Evolutionary conservation across 2,113 vertebrate species (phyloP).

Genomic region (Equus quagga): DNA sequence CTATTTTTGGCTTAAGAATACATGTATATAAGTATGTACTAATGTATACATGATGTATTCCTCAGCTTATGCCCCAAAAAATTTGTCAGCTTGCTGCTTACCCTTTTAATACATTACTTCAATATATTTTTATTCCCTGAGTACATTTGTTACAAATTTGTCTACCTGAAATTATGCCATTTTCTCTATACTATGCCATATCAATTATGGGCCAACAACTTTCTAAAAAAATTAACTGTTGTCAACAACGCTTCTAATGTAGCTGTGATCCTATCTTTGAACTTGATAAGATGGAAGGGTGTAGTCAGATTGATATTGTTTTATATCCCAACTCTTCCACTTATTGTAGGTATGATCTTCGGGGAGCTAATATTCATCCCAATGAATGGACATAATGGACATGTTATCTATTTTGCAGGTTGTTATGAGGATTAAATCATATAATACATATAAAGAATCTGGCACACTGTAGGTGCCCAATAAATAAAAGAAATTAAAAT

Average conservation of each 20-base stretch:
- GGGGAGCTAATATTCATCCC: not conserved
- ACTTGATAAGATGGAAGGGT: not conserved
- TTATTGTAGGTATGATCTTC: not conserved
- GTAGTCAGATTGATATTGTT: not conserved
- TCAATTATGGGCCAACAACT: not conserved
- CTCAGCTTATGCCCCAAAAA: not conserved
- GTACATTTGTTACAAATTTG: constrained; percentile 22
- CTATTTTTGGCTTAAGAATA: not conserved
- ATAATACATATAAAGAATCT: not conserved
- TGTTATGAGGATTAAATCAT: not conserved
- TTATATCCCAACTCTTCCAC: not conserved
- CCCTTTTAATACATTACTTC: not conserved
- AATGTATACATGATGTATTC: not conserved
- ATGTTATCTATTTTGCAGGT: not conserved
- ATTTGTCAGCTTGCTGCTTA: not conserved
- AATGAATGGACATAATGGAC: not conserved
- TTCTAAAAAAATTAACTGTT: not conserved
- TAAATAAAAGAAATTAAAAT: constrained; percentile 15
- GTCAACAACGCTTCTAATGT: not conserved
- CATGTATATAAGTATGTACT: not conserved
- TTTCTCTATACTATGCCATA: not conserved
- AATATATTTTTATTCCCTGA: not conserved
- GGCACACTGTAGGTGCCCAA: not conserved
- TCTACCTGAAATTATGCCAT: not conserved
- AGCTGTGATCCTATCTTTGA: not conserved